Evolutionary conservation across 2,797 vertebrate species (phyloP), one percentile per base, ranked within the genome.

Genomic region (Melanotaenia trifasciata): DNA sequence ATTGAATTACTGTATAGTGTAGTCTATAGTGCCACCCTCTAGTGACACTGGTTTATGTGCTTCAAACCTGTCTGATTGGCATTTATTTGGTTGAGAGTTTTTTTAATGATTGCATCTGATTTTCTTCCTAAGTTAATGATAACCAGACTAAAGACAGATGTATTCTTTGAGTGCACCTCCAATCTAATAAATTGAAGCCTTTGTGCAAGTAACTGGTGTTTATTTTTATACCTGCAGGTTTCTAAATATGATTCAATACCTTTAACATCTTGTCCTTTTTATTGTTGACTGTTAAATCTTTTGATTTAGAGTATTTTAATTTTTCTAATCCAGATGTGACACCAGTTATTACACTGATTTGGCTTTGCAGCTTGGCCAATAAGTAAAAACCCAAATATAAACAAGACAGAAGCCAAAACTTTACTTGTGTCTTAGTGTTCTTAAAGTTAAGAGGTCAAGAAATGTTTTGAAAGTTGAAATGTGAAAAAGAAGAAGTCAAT

Each of bases 341-440:
- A 30, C 28, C 28, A 38, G 5, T 30, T 61, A 59, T 47, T 13
- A 16, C 0, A 28, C 9, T 5, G 22, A n/a, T 69, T 45, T 64
- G 57, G 38, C 30, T 80, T 64, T 80, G 73, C 77, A 78, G 83
- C 73, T 84, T 63, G 70, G 68, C 36, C 77, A 18, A 5, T 1
- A 57, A 47, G 7, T 0, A 30, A 22, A 33, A 1, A 26, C 60
- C 11, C 6, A 62, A 0, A 32, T 3, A 8, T 8, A 10, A 56
- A 78, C 81, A 68, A 47, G 74, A 53, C 70, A 72, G 28, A 78
- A 58, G 57, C 66, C 16, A 7, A 45, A 78, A 72, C 18, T 30
- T 35, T 30, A 13, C 12, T 36, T 76, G 58, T 79, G 47, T 60
- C 5, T 38, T 5, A 3, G 9, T 22, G 16, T 22, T 30, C 11